Base-by-base conservation (phyloP, 2,797 vertebrate genomes). In the Aplochiton taeniatus region DNA sequence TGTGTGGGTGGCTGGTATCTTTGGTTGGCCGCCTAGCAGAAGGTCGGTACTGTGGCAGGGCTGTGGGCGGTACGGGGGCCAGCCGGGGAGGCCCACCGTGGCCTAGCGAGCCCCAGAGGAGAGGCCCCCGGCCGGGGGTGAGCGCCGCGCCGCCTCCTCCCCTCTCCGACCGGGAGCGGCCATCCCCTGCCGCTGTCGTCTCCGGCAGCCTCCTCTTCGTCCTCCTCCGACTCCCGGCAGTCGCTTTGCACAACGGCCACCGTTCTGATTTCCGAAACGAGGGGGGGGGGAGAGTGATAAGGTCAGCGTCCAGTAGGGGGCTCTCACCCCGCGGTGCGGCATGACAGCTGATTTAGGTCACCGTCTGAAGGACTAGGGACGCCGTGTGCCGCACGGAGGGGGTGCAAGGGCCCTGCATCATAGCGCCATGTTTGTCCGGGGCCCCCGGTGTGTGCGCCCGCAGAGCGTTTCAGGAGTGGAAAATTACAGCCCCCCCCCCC, bases 271-370 rank as follows among this genome's bases (percentile, higher is more conserved):
- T 31, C 31, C 31, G 31, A 31, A 31, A 31, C 31, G 31, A 31
- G 31, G 31, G 6, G 31, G 31, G 64, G 57, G 70, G 69, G 63
- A 61, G 20, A 72, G 81, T 49, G 83, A 76, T 88, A 87, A 90
- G 87, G 89, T 90, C 87, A 87, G 1, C 68, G 77, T 80, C 83
- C 86, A 65, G 85, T 72, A 85, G 89, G 87, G 85, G 83, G 87
- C 83, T 63, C 79, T 85, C 77, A 63, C 77, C 83, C 83, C 72
- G 72, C 65, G 8, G 80, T 2, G 82, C 57, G 58, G 67, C 46
- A 70, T 82, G 83, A 88, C 85, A 87, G 78, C 82, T 83, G 85
- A 88, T 85, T 82, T 76, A 87, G 86, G 86, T 90, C 83, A 82
- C 69, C 69, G 12, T 43, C 77, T 77, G 85, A 85, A 87, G 85